Conservation (phyloP, 2,888 invertebrate genomes). For the Boloria selene region DNA sequence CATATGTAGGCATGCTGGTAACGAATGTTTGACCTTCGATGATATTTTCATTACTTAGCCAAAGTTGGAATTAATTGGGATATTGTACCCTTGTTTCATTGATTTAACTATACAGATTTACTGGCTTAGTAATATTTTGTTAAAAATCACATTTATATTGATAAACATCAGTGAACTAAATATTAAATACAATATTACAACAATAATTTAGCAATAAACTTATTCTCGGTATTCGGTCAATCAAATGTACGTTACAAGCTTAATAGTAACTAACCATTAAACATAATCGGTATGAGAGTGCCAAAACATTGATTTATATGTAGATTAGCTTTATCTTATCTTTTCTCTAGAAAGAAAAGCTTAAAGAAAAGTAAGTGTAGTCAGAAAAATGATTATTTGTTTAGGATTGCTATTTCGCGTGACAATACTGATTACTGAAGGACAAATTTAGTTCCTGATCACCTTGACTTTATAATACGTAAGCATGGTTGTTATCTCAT, state of each 20-base stretch:
- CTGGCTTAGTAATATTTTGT: no score
- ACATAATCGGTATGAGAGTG: constrained; percentile 25
- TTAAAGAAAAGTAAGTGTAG: constrained; percentile 10
- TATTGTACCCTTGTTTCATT: no score
- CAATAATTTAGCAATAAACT: no score
- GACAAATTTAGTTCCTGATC: constrained; percentile 36
- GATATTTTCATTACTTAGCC: not conserved
- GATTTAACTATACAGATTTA: no score
- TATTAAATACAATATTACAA: no score
- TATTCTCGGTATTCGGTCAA: no score
- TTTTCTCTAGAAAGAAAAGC: constrained; percentile 3
- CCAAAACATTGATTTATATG: constrained; percentile 29
- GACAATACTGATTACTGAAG: constrained; percentile 43
- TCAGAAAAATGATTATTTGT: constrained; percentile 26
- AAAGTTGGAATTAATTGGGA: not conserved
- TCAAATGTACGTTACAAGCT: not conserved
- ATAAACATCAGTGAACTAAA: no score
- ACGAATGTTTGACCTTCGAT: not conserved
- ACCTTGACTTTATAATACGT: constrained; percentile 39
- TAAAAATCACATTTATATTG: no score
- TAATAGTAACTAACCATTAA: not conserved
- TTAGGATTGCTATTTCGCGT: constrained; percentile 46
- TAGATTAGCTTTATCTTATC: constrained; percentile 19
- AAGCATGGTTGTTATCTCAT: constrained; percentile 18
- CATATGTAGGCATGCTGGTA: constrained; percentile 4